Conservation (phyloP, 2,888 invertebrate genomes). For the Subacronicta megacephala region DNA sequence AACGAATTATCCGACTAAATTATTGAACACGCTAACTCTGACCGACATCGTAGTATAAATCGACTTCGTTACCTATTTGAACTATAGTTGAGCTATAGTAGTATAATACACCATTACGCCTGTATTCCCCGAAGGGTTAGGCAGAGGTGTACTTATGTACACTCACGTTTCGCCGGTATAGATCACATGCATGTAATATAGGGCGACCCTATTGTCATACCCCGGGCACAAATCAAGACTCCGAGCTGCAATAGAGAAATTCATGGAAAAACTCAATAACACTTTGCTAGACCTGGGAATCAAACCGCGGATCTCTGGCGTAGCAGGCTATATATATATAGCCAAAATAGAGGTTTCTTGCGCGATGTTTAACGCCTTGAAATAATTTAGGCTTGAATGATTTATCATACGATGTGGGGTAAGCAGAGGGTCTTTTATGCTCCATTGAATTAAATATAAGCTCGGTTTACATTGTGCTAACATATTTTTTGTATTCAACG, state of each 20-base stretch:
- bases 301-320: too few species aligned
- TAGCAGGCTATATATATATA: too few species aligned
- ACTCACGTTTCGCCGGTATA: too few species aligned
- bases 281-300: too few species aligned
- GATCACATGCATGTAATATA: too few species aligned
- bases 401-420: conserved; percentile 51
- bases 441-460: conserved; percentile 44
- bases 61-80: conserved; percentile 62
- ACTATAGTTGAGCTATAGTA: conserved; percentile 34
- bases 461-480: conserved; percentile 34
- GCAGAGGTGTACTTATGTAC: too few species aligned
- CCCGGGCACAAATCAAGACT: too few species aligned
- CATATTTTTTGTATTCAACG: conserved; percentile 40
- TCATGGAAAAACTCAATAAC: too few species aligned
- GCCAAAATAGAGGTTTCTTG: conserved; percentile 55
- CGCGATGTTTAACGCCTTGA: conserved; percentile 53
- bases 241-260: too few species aligned
- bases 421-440: conserved; percentile 50
- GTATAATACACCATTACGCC: too few species aligned
- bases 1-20: conserved; percentile 84
- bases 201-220: too few species aligned
- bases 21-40: conserved; percentile 79
- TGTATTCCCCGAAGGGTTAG: too few species aligned
- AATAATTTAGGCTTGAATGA: conserved; percentile 62
- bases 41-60: conserved; percentile 72